These are phyloP conservation scores for Eulacestoma nigropectus DNA, from an alignment of 2,113 vertebrate genomes.

Conservation along the genomic window DNA sequence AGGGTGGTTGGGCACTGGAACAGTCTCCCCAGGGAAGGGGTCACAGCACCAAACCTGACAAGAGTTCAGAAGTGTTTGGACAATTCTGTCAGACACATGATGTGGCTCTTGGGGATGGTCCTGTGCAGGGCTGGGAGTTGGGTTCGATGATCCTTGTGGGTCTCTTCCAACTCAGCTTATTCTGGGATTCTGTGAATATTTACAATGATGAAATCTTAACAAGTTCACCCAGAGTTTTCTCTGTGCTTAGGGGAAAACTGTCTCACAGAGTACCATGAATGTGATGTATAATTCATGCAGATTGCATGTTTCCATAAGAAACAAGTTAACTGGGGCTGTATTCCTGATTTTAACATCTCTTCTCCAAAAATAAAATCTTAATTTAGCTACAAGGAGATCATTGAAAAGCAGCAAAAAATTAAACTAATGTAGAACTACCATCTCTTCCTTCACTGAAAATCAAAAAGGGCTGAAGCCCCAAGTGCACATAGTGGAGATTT, in stretches of 20 bases:
- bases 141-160: accelerated
- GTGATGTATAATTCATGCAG: background rate
- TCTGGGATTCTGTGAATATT: background rate
- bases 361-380: background rate
- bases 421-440: background rate
- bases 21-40: background rate
- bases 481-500: background rate
- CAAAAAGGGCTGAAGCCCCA: background rate
- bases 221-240: background rate
- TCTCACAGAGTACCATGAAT: background rate
- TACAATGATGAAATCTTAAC: background rate
- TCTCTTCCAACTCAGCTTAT: background rate
- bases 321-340: background rate
- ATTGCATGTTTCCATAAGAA: background rate
- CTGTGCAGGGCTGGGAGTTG: background rate
- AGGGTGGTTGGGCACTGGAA: background rate
- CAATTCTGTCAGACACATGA: background rate
- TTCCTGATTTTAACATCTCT: background rate
- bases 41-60: background rate
- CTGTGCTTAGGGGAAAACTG: background rate
- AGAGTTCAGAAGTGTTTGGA: background rate
- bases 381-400: background rate
- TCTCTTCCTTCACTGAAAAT: background rate
- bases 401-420: background rate
- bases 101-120: background rate